These are phyloP conservation scores for Melanophora roralis DNA, from an alignment of 2,888 invertebrate genomes.

Conservation along the genomic window DNA sequence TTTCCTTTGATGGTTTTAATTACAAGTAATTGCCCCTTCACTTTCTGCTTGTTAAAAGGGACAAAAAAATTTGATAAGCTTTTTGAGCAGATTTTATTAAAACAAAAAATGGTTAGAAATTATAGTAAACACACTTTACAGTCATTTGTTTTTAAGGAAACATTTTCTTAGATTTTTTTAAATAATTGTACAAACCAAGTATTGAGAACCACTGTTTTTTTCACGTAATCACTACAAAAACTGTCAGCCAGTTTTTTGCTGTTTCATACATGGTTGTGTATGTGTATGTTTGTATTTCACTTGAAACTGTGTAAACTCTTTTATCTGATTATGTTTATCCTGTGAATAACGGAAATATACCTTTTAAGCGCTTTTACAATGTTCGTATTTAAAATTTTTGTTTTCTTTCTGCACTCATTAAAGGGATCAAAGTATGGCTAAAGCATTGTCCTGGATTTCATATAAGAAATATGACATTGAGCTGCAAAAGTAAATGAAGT, in stretches of 20 bases:
- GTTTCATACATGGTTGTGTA: conserved; percentile 12
- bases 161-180: no score
- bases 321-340: background rate
- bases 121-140: no score
- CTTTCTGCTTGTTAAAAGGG: no score
- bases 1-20: no score
- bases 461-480: conserved; percentile 1
- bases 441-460: background rate
- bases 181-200: no score
- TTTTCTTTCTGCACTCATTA: background rate
- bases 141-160: no score
- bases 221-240: background rate
- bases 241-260: background rate
- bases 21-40: no score
- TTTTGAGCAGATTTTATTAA: conserved; percentile 7
- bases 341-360: conserved; percentile 39
- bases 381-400: conserved; percentile 33
- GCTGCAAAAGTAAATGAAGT: background rate
- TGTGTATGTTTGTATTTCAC: background rate
- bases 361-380: conserved; percentile 42
- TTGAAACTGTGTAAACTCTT: background rate
- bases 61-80: no score
- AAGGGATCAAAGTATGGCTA: background rate
- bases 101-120: background rate
- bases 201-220: no score